These are phyloP conservation scores for Coenonympha arcania DNA, from an alignment of 2,888 invertebrate genomes.

Conservation along the genomic window DNA sequence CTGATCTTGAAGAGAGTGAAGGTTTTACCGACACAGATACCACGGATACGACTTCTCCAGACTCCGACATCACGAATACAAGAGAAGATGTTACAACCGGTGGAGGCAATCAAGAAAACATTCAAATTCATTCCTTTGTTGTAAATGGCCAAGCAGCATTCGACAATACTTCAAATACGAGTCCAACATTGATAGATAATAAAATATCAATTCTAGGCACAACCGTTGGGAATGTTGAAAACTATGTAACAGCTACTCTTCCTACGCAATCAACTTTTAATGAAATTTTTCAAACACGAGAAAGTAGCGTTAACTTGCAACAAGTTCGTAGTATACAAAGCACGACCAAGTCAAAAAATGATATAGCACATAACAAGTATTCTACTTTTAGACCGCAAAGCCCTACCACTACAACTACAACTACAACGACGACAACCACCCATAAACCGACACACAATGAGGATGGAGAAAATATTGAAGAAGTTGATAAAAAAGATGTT, in stretches of 20 bases:
- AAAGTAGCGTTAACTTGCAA: conserved; percentile 48
- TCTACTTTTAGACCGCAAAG: conserved; percentile 29
- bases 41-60: conserved; percentile 42
- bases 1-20: conserved; percentile 80
- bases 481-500: conserved; percentile 79
- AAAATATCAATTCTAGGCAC: conserved; percentile 62
- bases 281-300: conserved; percentile 62
- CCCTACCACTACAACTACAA: conserved; percentile 46
- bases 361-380: conserved; percentile 31
- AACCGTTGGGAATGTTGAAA: conserved; percentile 67
- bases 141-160: conserved; percentile 67
- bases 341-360: conserved; percentile 35
- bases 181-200: conserved; percentile 52
- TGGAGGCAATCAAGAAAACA: conserved; percentile 30
- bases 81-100: conserved; percentile 25
- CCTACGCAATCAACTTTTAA: conserved; percentile 57
- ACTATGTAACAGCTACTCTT: conserved; percentile 52
- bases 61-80: conserved; percentile 39
- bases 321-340: conserved; percentile 60
- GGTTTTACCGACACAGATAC: conserved; percentile 59
- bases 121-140: conserved; percentile 75
- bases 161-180: conserved; percentile 44
- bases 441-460: conserved; percentile 80
- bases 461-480: conserved; percentile 79
- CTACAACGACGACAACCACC: conserved; percentile 75